phyloP scores from a whole-genome alignment of 2,113 vertebrate genomes.

The Anolis carolinensis region DNA sequence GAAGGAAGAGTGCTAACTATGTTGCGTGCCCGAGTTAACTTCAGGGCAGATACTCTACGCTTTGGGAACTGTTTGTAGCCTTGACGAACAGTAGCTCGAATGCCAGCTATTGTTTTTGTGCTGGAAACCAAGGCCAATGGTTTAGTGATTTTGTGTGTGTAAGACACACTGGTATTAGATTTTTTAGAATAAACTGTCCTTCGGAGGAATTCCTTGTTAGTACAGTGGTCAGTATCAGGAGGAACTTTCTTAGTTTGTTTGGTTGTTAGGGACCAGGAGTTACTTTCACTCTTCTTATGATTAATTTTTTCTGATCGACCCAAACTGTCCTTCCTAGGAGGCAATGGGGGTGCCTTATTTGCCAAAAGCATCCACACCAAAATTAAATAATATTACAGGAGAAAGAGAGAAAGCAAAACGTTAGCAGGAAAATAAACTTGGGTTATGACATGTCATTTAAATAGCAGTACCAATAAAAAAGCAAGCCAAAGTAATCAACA shows the following conservation, averaged over 20 bases:
- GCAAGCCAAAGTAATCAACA: constrained; percentile 9
- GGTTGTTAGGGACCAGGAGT: constrained; percentile 60
- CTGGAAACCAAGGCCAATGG: constrained; percentile 55
- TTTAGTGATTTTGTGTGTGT: constrained; percentile 74
- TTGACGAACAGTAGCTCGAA: constrained; percentile 67
- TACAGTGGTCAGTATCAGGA: constrained; percentile 47
- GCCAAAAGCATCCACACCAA: constrained; percentile 77
- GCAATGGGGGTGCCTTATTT: constrained; percentile 82
- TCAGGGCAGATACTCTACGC: constrained; percentile 85
- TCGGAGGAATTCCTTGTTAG: constrained; percentile 71
- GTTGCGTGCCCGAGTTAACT: constrained; percentile 79
- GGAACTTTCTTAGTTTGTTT: constrained; percentile 45
- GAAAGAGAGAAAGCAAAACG: constrained; percentile 77
- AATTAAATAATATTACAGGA: constrained; percentile 72
- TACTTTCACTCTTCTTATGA: constrained; percentile 57
- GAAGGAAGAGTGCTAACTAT: constrained; percentile 28
- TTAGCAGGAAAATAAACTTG: constrained; percentile 71
- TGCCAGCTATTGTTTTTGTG: constrained; percentile 50
- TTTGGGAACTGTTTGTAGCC: constrained; percentile 75
- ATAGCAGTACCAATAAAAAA: constrained; percentile 35
- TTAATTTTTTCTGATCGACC: constrained; percentile 69
- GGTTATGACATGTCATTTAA: constrained; percentile 38
- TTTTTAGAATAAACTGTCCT: constrained; percentile 77
- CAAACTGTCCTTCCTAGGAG: constrained; percentile 88
- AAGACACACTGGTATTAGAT: constrained; percentile 80